Evolutionary conservation across 2,797 vertebrate species (phyloP), one percentile per base, ranked within the genome.

Genomic region (Serranus cabrilla): DNA sequence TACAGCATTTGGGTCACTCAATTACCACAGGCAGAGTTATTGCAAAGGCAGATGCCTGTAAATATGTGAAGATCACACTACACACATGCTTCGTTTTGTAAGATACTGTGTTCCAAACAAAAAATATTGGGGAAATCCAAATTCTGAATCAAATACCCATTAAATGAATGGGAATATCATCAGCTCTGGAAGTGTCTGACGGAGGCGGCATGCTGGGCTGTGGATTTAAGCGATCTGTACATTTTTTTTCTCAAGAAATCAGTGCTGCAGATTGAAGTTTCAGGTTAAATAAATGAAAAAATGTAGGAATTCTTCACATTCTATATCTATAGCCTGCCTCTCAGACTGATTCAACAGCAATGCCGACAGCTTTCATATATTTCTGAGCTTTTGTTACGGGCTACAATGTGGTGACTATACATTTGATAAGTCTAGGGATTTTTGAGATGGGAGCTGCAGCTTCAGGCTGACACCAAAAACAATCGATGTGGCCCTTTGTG

Each of bases 381-480:
- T 2, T 68, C 7, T 18, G 4, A 64, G 16, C n/a, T 72, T 39
- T 23, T 73, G 52, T 52, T 27, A 52, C 5, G 3, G 37, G 20
- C 47, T 16, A 16, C 21, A 37, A 17, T 65, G 39, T 52, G 39
- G 10, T 0, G 2, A 51, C 45, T 46, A 7, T 43, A 74, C 40
- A 50, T 71, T 46, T 67, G 39, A 50, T 47, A 50, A 27, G 10
- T 17, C 54, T 58, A 39, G 11, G 18, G 40, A 78, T 51, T 34
- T 45, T 46, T 70, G 62, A 64, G 31, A 76, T 56, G 18, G 42
- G 49, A 75, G 52, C 8, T 47, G 39, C 40, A 11, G 46, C 47
- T 79, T 55, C 46, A 51, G 66, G 69, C 18, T 69, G 61, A 63
- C 67, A 72, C 43, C 37, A 55, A 34, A 47, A 68, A 65, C 52